Base-by-base conservation (phyloP, 92 coral and sea anemone genomes). In the Scolanthus callimorphus region DNA sequence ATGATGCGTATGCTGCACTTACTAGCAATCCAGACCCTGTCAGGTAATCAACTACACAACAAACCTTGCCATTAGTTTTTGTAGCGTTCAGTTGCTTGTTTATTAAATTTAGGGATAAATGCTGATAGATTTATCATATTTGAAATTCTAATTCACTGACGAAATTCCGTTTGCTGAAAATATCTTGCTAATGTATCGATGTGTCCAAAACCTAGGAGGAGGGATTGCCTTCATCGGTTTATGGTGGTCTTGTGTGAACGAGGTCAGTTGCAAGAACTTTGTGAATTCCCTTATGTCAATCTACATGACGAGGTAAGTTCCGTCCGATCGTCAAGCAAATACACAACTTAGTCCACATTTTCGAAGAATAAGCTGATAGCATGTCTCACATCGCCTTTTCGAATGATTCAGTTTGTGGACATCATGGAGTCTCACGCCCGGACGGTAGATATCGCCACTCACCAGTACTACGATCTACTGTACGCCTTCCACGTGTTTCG, bases 401-500 rank as follows among this genome's bases (percentile, higher is more conserved):
- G n/a, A n/a, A n/a, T n/a, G n/a, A n/a, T n/a, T n/a, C 51, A 92
- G 98, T 90, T 92, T 54, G 96, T 84, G 15, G 85, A 74, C 62
- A 92, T 92, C 28, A 85, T 92, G 74, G 98, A 92, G 78, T 92
- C 95, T 3, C 98, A 92, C 52, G 98, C 98, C 25, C 84, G 98
- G 13, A 92, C 98, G 12, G 96, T 92, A 47, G 98, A 92, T 70
- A 88, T 92, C 31, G 77, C 96, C 24, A 88, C 96, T 0, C 98
- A 92, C 57, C 83, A 65, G 51, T 92, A 72, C 58, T 88, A 92
- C 55, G 96, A 92, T 51, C 68, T 91, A 51, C 76, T 91, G 26
- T 91, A 88, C 50, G 96, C 97, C 20, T 91, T 91, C 20, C 97
- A 88, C 17, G 90, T 89, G 38, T 91, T 83, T 44, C 71, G 97